Base-by-base conservation (phyloP, 2,888 invertebrate species). In the Heliconius erato region DNA sequence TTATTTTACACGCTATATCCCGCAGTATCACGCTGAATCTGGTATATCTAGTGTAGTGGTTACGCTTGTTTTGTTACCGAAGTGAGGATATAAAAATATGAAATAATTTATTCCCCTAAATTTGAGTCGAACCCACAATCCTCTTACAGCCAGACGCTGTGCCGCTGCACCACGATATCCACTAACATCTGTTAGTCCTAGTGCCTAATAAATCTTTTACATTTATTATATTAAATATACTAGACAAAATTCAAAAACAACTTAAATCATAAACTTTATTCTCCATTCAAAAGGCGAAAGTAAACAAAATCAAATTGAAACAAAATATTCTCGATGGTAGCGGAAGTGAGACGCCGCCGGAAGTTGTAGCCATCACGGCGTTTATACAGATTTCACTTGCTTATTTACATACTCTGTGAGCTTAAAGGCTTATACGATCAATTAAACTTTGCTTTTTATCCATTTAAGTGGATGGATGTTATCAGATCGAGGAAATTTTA, bases 281-380 rank as follows among this genome's bases (percentile, higher is more conserved):
- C 63, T 63, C 69, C 9, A 81, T 26, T 4, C 78, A 6, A 23
- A 77, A 63, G 44, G 71, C 32, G 63, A 81, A 71, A 44, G 68
- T 67, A 78, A 81, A 81, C 80, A 82, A 80, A 63, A 81, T 79
- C 68, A 77, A 82, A 81, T 79, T 65, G 78, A 69, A 84, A 79
- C 77, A 82, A 79, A 83, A 83, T 82, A 79, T 82, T 79, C 79
- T 49, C 63, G 80, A 74, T 79, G 81, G 71, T 65, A 80, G 35
- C 82, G 84, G 84, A 84, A 84, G 84, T 69, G 84, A 79, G 67
- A 71, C 84, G 84, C 84, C 84, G 84, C 83, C 84, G 84, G 84
- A 84, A 79, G 83, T 84, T 79, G 82, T 83, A 63, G 79, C 82
- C 59, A 81, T 80, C 83, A 81, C 72, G 76, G 71, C 82, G 84